These are phyloP conservation scores for Xylota sylvarum DNA, from an alignment of 2,888 invertebrate genomes.

Conservation along the genomic window DNA sequence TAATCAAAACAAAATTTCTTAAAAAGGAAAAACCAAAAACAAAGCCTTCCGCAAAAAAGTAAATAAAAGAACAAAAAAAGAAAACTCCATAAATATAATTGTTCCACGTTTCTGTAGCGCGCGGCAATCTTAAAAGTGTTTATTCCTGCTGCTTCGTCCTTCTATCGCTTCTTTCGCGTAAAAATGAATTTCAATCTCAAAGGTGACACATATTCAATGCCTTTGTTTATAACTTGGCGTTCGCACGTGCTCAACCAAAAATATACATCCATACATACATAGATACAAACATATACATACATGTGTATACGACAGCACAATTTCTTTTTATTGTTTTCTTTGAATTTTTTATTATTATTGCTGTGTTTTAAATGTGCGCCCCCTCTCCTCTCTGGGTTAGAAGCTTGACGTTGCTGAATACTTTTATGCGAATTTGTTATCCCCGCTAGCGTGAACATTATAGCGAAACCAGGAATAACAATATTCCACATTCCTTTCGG, in stretches of 20 bases:
- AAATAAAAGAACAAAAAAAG: not conserved
- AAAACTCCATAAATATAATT: not conserved
- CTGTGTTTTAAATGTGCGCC: slow-evolving; percentile 11
- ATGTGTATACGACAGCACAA: not conserved
- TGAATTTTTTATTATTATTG: slow-evolving; percentile 37
- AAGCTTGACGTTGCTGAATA: not conserved
- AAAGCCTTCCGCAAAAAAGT: not conserved
- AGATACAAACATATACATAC: slow-evolving; percentile 15
- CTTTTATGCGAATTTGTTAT: slow-evolving; percentile 22
- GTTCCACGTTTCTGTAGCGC: not conserved
- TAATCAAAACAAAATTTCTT: too few relatives aligned
- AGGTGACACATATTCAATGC: slow-evolving; percentile 60
- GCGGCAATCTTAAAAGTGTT: not conserved
- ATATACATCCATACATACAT: slow-evolving; percentile 7
- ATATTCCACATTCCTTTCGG: slow-evolving; percentile 25
- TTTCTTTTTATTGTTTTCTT: slow-evolving; percentile 28
- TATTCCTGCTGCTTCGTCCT: slow-evolving; percentile 38
- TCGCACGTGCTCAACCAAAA: slow-evolving; percentile 50
- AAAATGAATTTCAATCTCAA: slow-evolving; percentile 55
- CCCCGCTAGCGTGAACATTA: not conserved
- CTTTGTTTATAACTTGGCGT: slow-evolving; percentile 45
- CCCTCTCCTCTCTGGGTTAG: not conserved
- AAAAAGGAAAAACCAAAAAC: too few relatives aligned
- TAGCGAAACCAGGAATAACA: slow-evolving; percentile 1
- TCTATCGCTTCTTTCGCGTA: slow-evolving; percentile 34